phyloP scores from a whole-genome alignment of 2,797 vertebrate genomes.

The Dendrocincla fuliginosa region DNA sequence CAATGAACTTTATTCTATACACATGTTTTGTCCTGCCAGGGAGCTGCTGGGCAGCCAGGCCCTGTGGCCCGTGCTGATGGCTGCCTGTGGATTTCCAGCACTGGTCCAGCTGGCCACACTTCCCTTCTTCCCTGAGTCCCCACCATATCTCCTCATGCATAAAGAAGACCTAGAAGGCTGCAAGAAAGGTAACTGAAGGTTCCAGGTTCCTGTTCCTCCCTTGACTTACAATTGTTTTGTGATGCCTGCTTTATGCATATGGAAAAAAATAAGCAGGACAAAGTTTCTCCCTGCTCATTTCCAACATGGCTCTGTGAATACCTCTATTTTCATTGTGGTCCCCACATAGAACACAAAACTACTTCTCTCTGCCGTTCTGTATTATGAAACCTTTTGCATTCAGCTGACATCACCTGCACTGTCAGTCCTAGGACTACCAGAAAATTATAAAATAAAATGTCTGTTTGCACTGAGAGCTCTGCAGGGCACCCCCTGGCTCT shows the following conservation, averaged over 20 bases:
- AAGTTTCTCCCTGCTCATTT: not conserved
- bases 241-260: not conserved
- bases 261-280: not conserved
- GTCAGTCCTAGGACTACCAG: not conserved
- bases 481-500: not conserved
- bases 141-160: slow-evolving; percentile 88
- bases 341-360: not conserved
- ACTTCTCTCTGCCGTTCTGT: not conserved
- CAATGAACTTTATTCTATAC: not conserved
- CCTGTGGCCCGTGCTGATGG: slow-evolving; percentile 87
- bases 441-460: not conserved
- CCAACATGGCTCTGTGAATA: not conserved
- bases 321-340: not conserved
- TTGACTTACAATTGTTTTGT: not conserved
- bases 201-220: not conserved
- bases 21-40: not conserved
- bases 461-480: not conserved
- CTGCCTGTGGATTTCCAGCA: slow-evolving; percentile 85
- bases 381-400: not conserved
- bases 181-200: slow-evolving; percentile 77
- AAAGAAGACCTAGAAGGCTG: slow-evolving; percentile 84
- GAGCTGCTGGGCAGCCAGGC: slow-evolving; percentile 83
- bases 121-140: slow-evolving; percentile 93
- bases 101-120: slow-evolving; percentile 84
- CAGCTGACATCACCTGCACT: not conserved